These are phyloP conservation scores for Arremon brunneinucha DNA, from an alignment of 2,797 vertebrate genomes.

Conservation along the genomic window DNA sequence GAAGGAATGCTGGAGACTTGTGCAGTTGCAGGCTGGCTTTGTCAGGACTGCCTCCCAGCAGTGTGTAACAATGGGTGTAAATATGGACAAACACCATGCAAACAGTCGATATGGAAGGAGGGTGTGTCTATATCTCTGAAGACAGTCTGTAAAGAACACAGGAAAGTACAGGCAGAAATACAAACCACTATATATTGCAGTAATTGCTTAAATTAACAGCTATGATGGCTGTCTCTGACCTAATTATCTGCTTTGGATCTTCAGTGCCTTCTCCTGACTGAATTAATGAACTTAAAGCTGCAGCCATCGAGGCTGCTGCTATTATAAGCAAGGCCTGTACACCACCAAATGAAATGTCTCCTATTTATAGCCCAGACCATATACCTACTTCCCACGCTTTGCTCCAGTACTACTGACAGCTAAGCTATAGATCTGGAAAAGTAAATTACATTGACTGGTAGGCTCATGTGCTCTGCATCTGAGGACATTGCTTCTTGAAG, in stretches of 20 bases:
- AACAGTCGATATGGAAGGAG: neutral
- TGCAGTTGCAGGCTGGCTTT: neutral
- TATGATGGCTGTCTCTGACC: neutral
- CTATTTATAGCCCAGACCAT: slow-evolving; percentile 1
- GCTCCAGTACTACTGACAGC: neutral
- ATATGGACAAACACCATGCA: neutral
- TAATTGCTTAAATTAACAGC: neutral
- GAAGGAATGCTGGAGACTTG: neutral
- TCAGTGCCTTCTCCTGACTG: neutral
- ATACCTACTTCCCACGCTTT: neutral
- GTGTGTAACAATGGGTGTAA: neutral
- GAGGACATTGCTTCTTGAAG: neutral
- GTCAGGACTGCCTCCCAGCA: neutral
- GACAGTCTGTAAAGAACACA: neutral
- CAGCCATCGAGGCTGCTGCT: neutral
- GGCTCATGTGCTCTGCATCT: neutral
- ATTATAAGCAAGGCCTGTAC: neutral
- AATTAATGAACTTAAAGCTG: neutral
- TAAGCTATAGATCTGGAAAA: slow-evolving; percentile 8
- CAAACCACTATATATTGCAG: neutral
- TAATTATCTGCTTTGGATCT: slow-evolving; percentile 7
- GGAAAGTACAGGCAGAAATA: neutral
- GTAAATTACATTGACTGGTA: neutral
- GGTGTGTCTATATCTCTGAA: neutral
- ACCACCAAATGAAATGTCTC: neutral